These are phyloP conservation scores for Sylvilagus floridanus DNA, from an alignment of 2,797 vertebrate species.

Conservation along the genomic window DNA sequence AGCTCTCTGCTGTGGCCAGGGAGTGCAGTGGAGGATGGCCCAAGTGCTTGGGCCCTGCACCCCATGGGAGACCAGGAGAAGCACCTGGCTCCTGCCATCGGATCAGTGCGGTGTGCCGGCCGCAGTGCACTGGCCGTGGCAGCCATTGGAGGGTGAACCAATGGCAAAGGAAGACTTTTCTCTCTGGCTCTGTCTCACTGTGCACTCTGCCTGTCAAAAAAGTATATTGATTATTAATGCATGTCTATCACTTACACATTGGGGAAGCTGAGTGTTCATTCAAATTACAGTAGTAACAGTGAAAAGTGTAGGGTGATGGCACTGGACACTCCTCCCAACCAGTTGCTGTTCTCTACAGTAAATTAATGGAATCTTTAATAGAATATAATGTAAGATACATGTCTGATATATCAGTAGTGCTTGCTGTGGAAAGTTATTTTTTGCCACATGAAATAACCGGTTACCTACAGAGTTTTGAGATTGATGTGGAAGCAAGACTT, in stretches of 20 bases:
- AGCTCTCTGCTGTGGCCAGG: no score
- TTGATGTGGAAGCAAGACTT: background rate
- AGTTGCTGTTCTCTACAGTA: background rate
- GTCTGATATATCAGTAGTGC: background rate
- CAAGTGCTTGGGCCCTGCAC: no score
- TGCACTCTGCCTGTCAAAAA: background rate
- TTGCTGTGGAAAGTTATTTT: background rate
- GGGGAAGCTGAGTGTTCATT: conserved; percentile 6
- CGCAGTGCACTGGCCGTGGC: no score
- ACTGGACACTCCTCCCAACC: no score
- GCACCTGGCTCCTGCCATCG: no score
- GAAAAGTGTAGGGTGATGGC: background rate
- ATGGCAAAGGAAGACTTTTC: no score
- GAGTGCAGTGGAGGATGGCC: no score
- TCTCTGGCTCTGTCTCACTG: no score
- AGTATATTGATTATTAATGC: background rate
- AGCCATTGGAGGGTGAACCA: no score
- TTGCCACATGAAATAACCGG: background rate
- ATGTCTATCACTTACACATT: background rate
- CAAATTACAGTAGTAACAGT: background rate
- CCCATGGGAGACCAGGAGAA: no score
- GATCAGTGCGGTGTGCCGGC: no score
- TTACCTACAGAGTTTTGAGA: background rate
- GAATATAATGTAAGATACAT: background rate
- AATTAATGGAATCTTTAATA: background rate